These are phyloP conservation scores for Dinomys branickii DNA, from an alignment of 2,113 vertebrate genomes.

Conservation along the genomic window DNA sequence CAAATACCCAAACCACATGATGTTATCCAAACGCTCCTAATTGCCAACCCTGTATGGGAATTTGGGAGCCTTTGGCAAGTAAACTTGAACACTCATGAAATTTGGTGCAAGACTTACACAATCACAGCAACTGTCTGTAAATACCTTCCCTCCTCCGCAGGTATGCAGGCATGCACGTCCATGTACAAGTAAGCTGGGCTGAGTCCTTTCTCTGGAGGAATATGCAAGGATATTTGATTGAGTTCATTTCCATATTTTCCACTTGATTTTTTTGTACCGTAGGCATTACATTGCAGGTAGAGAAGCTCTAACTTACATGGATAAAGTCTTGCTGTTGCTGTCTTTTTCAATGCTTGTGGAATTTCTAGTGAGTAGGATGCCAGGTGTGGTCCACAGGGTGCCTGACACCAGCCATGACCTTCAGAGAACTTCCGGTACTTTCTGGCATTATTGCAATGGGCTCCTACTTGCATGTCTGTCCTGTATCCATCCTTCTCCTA, in stretches of 20 bases:
- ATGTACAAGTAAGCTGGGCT: not conserved
- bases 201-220: not conserved
- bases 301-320: not conserved
- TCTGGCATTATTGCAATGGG: not conserved
- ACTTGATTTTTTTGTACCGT: not conserved
- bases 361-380: not conserved
- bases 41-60: conserved; percentile 61
- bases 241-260: not conserved
- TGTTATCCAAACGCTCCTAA: conserved; percentile 33
- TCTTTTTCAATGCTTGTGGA: not conserved
- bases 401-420: not conserved
- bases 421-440: not conserved
- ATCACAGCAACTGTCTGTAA: conserved; percentile 4
- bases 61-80: conserved; percentile 59
- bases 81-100: conserved; percentile 60
- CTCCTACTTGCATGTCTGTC: not conserved
- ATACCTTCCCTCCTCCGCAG: not conserved
- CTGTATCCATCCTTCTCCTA: conserved; percentile 31
- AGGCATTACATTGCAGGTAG: not conserved
- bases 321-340: rapidly evolving
- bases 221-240: not conserved
- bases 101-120: conserved; percentile 67
- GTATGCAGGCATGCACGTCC: not conserved
- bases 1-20: conserved; percentile 47
- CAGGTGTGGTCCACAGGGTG: not conserved